A percentile compares a stretch with the other conserved stretches of the same genome.
These are phyloP conservation scores for Athene noctua DNA, from an alignment of 2,113 vertebrate species.

Conservation along the genomic window DNA sequence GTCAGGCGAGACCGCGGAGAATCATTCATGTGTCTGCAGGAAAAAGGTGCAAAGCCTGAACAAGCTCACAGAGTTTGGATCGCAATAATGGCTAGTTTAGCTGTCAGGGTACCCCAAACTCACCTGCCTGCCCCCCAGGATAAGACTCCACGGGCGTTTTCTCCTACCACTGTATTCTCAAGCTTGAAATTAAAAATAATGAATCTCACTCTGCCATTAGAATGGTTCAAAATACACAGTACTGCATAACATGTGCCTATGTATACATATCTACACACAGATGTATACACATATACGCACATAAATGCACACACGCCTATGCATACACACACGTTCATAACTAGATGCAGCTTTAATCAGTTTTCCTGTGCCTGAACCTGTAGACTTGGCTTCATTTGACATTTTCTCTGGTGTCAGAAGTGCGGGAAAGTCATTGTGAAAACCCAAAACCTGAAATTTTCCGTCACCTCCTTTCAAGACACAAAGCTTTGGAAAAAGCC, in stretches of 20 bases:
- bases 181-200: neutral
- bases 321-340: too few relatives aligned
- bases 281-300: neutral
- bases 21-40: rapidly evolving
- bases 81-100: neutral
- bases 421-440: neutral
- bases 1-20: rapidly evolving
- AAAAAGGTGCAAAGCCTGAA: neutral
- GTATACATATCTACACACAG: too few relatives aligned
- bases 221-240: neutral
- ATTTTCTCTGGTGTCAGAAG: neutral
- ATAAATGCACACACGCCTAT: too few relatives aligned
- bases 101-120: neutral
- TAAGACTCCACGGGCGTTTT: neutral
- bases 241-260: rapidly evolving
- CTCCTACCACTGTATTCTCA: neutral
- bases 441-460: neutral
- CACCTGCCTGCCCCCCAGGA: too few relatives aligned
- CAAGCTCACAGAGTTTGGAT: rapidly evolving
- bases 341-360: neutral
- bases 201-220: neutral
- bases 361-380: neutral
- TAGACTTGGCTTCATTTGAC: neutral
- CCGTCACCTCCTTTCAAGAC: rapidly evolving
- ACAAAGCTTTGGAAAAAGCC: neutral